Evolutionary conservation across 2,888 invertebrate genomes (phyloP).

Genomic region (Nudaria mundana): DNA sequence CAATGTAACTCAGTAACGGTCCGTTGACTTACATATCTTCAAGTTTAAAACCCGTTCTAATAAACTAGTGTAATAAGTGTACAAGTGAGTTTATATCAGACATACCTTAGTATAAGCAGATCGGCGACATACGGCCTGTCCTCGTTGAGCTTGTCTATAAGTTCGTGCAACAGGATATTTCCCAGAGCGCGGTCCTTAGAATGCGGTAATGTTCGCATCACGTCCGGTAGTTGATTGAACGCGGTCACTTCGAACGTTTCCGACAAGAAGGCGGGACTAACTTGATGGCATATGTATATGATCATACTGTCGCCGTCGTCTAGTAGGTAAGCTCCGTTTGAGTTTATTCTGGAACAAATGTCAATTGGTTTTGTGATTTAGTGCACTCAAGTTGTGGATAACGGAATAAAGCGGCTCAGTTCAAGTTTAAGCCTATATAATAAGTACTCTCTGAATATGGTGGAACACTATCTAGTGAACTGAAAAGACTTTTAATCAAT

Average conservation of each 20-base stretch:
- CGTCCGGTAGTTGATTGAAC: conserved; percentile 88
- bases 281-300: conserved; percentile 91
- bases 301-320: conserved; percentile 92
- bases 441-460: no score
- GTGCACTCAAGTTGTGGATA: no score
- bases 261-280: conserved; percentile 87
- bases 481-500: no score
- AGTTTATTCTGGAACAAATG: conserved; percentile 86
- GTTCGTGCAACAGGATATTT: conserved; percentile 88
- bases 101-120: conserved; percentile 89
- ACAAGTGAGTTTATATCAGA: no score
- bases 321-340: conserved; percentile 93
- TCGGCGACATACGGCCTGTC: conserved; percentile 90
- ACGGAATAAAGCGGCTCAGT: no score
- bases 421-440: no score
- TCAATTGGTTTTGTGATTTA: no score
- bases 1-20: no score
- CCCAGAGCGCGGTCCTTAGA: conserved; percentile 85
- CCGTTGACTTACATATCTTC: no score
- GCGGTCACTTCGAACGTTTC: conserved; percentile 89
- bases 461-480: no score
- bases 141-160: conserved; percentile 91
- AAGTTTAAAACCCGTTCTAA: no score
- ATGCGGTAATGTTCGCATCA: conserved; percentile 89
- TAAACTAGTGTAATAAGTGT: no score